Evolutionary conservation across 2,797 vertebrate genomes (phyloP), one percentile per base, ranked within the genome.

Genomic region (Anomalospiza imberbis): DNA sequence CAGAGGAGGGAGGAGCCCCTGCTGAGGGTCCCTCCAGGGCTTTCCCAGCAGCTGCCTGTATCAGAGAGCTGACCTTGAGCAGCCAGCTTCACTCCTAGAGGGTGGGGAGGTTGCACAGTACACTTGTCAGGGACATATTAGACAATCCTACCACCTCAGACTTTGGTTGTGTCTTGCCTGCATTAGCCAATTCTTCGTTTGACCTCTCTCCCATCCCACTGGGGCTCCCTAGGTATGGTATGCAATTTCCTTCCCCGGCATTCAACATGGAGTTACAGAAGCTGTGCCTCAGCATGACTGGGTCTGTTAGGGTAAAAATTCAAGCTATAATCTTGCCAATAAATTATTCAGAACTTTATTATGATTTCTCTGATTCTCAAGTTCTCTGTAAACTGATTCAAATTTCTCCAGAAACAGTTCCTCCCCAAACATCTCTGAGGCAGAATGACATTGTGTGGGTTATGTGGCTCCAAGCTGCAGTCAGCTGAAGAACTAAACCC

Each of bases 131-230:
- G n/a, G 38, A 20, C 29, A 11, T 54, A n/a, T 29, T 32, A 65
- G 85, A 42, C 47, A 45, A 61, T 53, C 26, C 50, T 68, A 31
- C 38, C 34, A 45, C 44, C 58, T 77, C 74, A 85, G 2, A 87
- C 24, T 50, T 74, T 17, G 51, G 6, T 5, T 73, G 4, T 67
- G 45, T 54, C 57, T 87, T 40, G 17, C 45, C 48, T 58, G 26
- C 16, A 3, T 42, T 28, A 74, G 31, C 22, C 70, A 79, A 4
- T 24, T 48, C 45, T 44, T 17, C 54, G 28, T 40, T 68, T 72
- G 13, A 10, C 9, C 12, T 58, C 42, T 55, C 6, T 55, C 13
- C 54, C 42, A 32, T 3, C 16, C 28, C 1, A 0, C 1, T 32
- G 45, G n/a, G 31, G 13, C n/a, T 82, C n/a, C 32, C 31, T 6